phyloP scores from a whole-genome alignment of 2,888 invertebrate species.

The Zaprionus lineosus region DNA sequence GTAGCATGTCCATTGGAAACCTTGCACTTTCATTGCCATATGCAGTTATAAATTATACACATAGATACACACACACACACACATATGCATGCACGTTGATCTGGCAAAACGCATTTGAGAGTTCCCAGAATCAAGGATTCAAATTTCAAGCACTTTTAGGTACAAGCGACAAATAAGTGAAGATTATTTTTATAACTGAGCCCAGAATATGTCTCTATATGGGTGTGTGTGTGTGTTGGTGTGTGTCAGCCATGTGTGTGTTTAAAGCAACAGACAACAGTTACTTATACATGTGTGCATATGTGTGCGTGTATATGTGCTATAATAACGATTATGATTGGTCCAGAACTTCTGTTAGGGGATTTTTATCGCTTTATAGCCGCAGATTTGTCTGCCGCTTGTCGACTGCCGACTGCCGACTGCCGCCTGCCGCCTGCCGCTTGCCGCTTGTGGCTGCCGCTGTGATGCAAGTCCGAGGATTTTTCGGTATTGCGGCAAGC shows the following conservation, averaged over 20 bases:
- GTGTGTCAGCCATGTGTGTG: slow-evolving; percentile 52
- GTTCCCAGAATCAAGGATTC: slow-evolving; percentile 73
- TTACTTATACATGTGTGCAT: slow-evolving; percentile 2
- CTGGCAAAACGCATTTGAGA: slow-evolving; percentile 53
- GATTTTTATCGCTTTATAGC: slow-evolving; percentile 67
- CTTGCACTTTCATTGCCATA: slow-evolving; percentile 46
- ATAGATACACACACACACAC: slow-evolving; percentile 10
- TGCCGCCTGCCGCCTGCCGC: slow-evolving; percentile 30
- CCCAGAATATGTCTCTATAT: slow-evolving; percentile 26
- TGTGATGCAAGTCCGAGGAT: slow-evolving; percentile 30
- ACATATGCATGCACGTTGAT: slow-evolving; percentile 30
- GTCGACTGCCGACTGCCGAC: slow-evolving; percentile 28
- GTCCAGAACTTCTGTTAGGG: slow-evolving; percentile 63
- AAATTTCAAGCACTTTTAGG: slow-evolving; percentile 66
- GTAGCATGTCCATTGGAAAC: slow-evolving; percentile 45
- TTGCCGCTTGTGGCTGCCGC: slow-evolving; percentile 26
- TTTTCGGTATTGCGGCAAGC: background rate
- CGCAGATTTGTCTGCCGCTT: slow-evolving; percentile 38
- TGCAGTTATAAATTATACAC: slow-evolving; percentile 67
- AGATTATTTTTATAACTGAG: slow-evolving; percentile 75
- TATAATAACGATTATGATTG: slow-evolving; percentile 79
- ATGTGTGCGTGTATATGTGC: slow-evolving; percentile 14
- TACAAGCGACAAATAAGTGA: slow-evolving; percentile 71
- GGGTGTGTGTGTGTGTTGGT: slow-evolving; percentile 18
- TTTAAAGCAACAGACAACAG: slow-evolving; percentile 10